Evolutionary conservation across 2,113 vertebrate species (phyloP).

Genomic region (Thryonomys swinderianus): DNA sequence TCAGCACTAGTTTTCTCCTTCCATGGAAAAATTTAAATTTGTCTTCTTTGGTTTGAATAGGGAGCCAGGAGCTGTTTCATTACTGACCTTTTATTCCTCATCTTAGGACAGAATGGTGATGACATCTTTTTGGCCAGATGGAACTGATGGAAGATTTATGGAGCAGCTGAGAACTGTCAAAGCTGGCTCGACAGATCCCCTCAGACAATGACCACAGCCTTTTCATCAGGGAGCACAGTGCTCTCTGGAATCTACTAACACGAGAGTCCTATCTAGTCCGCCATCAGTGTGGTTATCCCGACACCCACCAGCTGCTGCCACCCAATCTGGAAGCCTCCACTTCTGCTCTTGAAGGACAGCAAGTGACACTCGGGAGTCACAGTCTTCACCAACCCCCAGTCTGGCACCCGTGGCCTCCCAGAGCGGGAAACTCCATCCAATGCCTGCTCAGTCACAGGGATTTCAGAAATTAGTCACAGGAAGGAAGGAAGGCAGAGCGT

Average conservation of each 20-base stretch:
- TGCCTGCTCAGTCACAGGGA: conserved; percentile 78
- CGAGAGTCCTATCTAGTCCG: conserved; percentile 68
- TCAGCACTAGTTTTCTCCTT: neutral
- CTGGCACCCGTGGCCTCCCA: conserved; percentile 73
- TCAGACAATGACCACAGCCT: conserved; percentile 62
- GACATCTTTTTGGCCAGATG: conserved; percentile 78
- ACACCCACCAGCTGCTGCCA: conserved; percentile 76
- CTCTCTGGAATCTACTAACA: conserved; percentile 61
- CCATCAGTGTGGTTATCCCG: conserved; percentile 69
- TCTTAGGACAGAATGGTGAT: conserved; percentile 62
- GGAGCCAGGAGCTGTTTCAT: neutral
- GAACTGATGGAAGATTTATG: conserved; percentile 76
- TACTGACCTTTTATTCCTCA: conserved; percentile 59
- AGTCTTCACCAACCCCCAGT: conserved; percentile 41
- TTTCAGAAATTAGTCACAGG: conserved; percentile 84
- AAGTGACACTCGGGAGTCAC: conserved; percentile 33
- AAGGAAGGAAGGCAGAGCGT: conserved; percentile 43
- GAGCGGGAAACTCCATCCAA: conserved; percentile 77
- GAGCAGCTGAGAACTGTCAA: conserved; percentile 81
- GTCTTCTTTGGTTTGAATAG: neutral
- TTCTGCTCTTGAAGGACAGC: conserved; percentile 53
- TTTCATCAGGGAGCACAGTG: conserved; percentile 38
- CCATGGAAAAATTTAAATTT: neutral
- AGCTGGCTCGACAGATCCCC: conserved; percentile 48
- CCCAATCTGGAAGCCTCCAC: conserved; percentile 47